These are phyloP conservation scores for Perognathus longimembris DNA, from an alignment of 2,113 vertebrate genomes.

Conservation along the genomic window DNA sequence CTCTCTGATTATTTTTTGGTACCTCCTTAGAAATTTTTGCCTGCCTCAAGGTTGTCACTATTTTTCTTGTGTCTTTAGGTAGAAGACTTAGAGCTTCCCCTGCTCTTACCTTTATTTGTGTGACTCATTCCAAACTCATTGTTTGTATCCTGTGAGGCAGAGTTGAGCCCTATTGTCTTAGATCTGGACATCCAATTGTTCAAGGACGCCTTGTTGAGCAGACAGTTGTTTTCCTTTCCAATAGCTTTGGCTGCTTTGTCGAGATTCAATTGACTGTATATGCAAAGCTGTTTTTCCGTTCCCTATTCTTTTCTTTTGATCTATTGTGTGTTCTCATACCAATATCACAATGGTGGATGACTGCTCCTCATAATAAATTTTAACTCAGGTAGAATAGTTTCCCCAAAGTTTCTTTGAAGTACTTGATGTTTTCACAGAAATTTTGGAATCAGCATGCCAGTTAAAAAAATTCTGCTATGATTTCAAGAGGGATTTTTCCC, in stretches of 20 bases:
- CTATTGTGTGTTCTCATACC: constrained; percentile 9
- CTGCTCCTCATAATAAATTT: background rate
- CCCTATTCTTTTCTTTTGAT: background rate
- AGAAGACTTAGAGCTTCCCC: background rate
- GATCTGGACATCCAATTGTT: constrained; percentile 43
- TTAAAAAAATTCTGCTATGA: constrained; percentile 10
- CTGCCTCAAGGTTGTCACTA: background rate
- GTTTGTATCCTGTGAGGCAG: background rate
- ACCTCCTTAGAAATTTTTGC: constrained; percentile 5
- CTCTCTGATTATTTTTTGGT: background rate
- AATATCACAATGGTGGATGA: background rate
- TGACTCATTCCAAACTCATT: background rate
- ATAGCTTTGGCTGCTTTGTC: constrained; percentile 40
- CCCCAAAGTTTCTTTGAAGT: background rate
- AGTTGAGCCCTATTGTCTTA: background rate
- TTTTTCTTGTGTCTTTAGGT: background rate
- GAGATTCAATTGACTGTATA: constrained; percentile 35
- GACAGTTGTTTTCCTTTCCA: constrained; percentile 47
- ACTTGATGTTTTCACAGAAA: background rate
- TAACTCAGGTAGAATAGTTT: background rate
- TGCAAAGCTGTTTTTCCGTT: background rate
- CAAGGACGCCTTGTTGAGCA: constrained; percentile 30
- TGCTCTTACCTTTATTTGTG: background rate
- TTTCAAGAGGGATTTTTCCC: background rate
- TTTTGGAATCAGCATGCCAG: constrained; percentile 4